These are phyloP conservation scores for Amniataba percoides DNA, from an alignment of 2,797 vertebrate genomes.

Conservation along the genomic window DNA sequence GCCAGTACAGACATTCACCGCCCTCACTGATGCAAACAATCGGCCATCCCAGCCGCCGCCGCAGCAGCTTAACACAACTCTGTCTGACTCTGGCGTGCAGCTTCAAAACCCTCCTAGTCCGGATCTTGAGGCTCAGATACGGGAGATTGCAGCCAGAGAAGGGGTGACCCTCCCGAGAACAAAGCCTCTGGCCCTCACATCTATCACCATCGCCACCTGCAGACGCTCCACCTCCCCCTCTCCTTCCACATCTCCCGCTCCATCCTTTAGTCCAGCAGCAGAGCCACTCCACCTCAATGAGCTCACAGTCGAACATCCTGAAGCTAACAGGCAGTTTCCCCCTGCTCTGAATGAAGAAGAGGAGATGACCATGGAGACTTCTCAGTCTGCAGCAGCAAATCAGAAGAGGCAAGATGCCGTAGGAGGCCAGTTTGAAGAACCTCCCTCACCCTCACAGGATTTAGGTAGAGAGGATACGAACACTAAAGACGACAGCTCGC, in stretches of 20 bases:
- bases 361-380: background rate
- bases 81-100: conserved; percentile 27
- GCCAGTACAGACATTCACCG: background rate
- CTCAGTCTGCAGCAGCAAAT: conserved; percentile 5
- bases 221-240: conserved; percentile 76
- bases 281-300: conserved; percentile 52
- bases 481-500: background rate
- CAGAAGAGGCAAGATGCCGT: conserved; percentile 44
- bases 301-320: conserved; percentile 40
- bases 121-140: conserved; percentile 58
- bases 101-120: conserved; percentile 5
- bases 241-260: conserved; percentile 59
- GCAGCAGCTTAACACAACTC: conserved; percentile 21
- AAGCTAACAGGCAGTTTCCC: conserved; percentile 14
- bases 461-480: conserved; percentile 22
- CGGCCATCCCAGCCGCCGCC: conserved; percentile 49
- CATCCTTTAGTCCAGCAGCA: conserved; percentile 36
- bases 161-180: conserved; percentile 45
- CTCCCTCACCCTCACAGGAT: background rate
- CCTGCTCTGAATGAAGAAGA: conserved; percentile 15
- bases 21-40: conserved; percentile 34
- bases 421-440: conserved; percentile 46
- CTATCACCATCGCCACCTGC: conserved; percentile 83
- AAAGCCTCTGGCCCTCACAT: conserved; percentile 70
- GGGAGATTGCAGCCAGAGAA: conserved; percentile 75